Percentiles rank a stretch among this genome's conserved stretches.
Evolutionary conservation across 64 coral and sea anemone genomes (phyloP).

Genomic region (Hydrozoanthus tunicans): DNA sequence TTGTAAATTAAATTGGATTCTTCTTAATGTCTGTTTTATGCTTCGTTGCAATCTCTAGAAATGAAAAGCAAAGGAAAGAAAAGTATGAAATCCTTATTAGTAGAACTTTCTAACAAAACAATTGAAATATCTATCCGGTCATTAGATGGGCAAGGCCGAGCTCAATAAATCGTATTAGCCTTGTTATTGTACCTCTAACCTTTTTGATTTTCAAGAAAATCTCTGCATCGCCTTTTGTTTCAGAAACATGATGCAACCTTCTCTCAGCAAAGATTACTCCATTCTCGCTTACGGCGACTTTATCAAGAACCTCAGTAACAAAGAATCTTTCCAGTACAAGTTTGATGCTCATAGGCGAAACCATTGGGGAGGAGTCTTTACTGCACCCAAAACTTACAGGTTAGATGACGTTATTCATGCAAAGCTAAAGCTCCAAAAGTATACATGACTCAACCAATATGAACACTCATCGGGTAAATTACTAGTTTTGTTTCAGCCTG

Average conservation of each 20-base stretch:
- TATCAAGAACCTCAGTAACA: constrained; percentile 68
- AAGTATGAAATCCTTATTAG: too few species aligned
- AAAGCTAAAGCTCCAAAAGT: too few species aligned
- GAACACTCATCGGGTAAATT: too few species aligned
- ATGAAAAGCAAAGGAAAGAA: too few species aligned
- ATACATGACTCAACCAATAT: too few species aligned
- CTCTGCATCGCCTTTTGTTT: neutral
- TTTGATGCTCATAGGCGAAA: constrained; percentile 65
- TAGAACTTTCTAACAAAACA: too few species aligned
- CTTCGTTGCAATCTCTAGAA: too few species aligned
- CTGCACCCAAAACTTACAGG: constrained; percentile 73
- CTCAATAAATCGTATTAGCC: neutral
- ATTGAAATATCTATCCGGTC: too few species aligned
- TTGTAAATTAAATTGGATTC: too few species aligned
- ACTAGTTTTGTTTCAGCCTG: too few species aligned
- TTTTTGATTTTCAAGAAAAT: neutral
- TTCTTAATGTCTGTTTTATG: too few species aligned
- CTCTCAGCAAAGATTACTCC: constrained; percentile 66
- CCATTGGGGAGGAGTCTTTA: constrained; percentile 82
- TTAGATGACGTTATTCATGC: neutral
- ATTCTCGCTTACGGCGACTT: constrained; percentile 73
- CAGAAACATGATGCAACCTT: constrained; percentile 59
- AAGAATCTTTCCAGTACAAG: constrained; percentile 80
- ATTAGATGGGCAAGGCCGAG: neutral
- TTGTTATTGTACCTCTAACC: neutral